Percentiles rank a stretch among this genome's conserved stretches.
Conservation (phyloP, 2,113 vertebrate species). For the Acrocephalus arundinaceus region DNA sequence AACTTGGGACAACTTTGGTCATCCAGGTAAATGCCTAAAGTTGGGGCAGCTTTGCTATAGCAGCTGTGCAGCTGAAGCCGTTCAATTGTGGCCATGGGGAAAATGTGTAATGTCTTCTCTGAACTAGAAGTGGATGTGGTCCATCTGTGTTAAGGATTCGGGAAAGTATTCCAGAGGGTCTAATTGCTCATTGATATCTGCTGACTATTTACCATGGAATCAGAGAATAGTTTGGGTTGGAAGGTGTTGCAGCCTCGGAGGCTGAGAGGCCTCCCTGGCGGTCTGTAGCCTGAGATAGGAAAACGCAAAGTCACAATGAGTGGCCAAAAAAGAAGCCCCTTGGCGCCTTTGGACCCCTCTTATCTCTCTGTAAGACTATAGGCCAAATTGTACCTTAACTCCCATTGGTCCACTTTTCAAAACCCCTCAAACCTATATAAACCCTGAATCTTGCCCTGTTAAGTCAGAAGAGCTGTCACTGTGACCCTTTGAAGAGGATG, state of each 20-base stretch:
- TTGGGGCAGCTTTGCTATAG: background rate
- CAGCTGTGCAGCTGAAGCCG: background rate
- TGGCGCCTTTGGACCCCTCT: too few species aligned
- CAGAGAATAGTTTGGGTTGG: background rate
- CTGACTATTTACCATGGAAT: background rate
- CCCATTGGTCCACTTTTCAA: too few species aligned
- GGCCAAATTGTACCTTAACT: too few species aligned
- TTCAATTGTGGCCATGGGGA: background rate
- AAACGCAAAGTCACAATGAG: too few species aligned
- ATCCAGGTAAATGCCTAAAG: background rate
- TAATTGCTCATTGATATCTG: background rate
- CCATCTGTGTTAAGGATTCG: background rate
- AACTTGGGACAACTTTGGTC: background rate
- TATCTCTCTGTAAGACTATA: too few species aligned
- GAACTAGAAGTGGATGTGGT: background rate
- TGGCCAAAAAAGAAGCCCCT: too few species aligned
- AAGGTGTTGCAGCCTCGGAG: background rate
- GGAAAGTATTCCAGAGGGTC: background rate
- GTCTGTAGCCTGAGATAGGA: too few species aligned
- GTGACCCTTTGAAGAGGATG: too few species aligned
- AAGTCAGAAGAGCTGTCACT: too few species aligned
- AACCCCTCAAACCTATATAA: too few species aligned
- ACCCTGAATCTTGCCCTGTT: too few species aligned
- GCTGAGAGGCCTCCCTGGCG: too few species aligned
- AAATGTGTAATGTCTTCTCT: background rate